These are phyloP conservation scores for Xenus cinereus DNA, from an alignment of 2,113 vertebrate species.

Conservation along the genomic window DNA sequence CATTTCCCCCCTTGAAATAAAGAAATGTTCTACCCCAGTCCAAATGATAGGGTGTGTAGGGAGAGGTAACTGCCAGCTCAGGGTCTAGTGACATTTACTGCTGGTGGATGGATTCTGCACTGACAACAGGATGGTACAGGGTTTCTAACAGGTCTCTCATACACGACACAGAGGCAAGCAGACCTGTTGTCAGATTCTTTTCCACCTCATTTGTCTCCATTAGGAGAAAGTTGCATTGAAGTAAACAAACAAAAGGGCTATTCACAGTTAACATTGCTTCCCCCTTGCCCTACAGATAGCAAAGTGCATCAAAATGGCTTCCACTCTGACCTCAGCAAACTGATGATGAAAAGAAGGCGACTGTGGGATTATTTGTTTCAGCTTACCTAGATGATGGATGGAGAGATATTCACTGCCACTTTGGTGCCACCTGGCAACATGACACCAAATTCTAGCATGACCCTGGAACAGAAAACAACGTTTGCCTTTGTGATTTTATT, in stretches of 20 bases:
- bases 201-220: neutral
- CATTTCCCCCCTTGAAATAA: neutral
- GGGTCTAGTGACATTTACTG: neutral
- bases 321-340: neutral
- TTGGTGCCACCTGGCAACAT: slow-evolving; percentile 64
- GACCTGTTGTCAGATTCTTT: neutral
- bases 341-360: slow-evolving; percentile 68
- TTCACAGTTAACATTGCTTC: neutral
- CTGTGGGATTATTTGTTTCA: slow-evolving; percentile 60
- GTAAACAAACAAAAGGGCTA: neutral
- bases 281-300: slow-evolving; percentile 17
- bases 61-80: neutral
- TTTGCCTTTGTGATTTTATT: slow-evolving; percentile 84
- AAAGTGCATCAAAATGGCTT: slow-evolving; percentile 32
- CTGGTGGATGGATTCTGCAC: neutral
- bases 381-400: slow-evolving; percentile 76
- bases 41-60: neutral
- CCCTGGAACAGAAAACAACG: slow-evolving; percentile 84
- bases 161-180: neutral
- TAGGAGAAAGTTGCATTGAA: neutral
- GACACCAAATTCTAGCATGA: slow-evolving; percentile 71
- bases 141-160: neutral
- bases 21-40: neutral
- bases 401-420: slow-evolving; percentile 73
- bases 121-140: neutral